Base-by-base conservation (phyloP, 2,888 invertebrate genomes). In the Girardia tigrina region DNA sequence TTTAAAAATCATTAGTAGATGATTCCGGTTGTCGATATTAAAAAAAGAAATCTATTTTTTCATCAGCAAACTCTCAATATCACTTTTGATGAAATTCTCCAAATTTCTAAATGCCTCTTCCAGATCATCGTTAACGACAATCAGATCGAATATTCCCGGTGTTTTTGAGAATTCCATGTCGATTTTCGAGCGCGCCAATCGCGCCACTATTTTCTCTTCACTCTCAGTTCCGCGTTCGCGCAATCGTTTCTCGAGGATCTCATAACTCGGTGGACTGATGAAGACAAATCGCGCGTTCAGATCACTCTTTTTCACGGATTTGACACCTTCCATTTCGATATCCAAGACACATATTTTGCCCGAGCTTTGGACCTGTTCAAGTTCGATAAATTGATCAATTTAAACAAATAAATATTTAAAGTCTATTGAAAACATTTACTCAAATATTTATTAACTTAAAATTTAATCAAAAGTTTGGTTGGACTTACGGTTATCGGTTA, bases 321-420 rank as follows among this genome's bases (percentile, higher is more conserved):
- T 90, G 6, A 74, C 42, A 28, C 95, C 97, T 86, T 95, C 91
- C 75, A 92, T 89, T 80, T 97, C 95, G 79, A 97, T 91, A 82
- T 97, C 97, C 79, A 97, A 85, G 0, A 97, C 89, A 82, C 95
- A 95, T 69, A 95, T 89, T 82, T 90, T 90, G 0, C 94, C 94
- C 20, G 88, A 86, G 20, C 87, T 85, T 77, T 89, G 88, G 0
- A 77, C 72, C 16, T 76, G 23, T n/a, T n/a, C n/a, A n/a, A n/a
- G n/a, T n/a, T n/a, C n/a, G n/a, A n/a, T n/a, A n/a, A n/a, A n/a
- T n/a, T n/a, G n/a, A n/a, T n/a, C n/a, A n/a, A n/a, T n/a, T n/a
- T n/a, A n/a, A n/a, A n/a, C n/a, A n/a, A n/a, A n/a, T n/a, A n/a
- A n/a, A n/a, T n/a, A n/a, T n/a, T n/a, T n/a, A n/a, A n/a, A n/a